Evolutionary conservation across 2,797 vertebrate species (phyloP), one percentile per base, ranked within the genome.

Genomic region (Onychomys leucogaster): DNA sequence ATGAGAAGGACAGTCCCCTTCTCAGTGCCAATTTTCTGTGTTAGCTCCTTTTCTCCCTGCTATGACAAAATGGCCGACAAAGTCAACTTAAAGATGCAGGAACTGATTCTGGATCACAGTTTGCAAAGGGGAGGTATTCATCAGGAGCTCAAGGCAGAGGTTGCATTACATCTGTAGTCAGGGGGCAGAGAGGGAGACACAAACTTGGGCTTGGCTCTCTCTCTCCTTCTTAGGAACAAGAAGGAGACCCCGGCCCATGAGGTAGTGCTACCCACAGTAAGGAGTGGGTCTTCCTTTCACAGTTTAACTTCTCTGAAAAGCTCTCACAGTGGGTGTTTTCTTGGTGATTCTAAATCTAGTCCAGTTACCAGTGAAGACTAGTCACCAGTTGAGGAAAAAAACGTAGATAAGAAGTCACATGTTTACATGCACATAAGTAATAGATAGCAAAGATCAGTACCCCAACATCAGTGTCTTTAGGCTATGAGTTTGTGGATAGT

Each of bases 401-500:
- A 90, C 96, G 65, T 29, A 90, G 29, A 41, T 61, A 59, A 77
- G 94, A 96, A 87, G 19, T 83, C 75, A 85, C 19, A 87, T 65
- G 69, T 46, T 91, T 78, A 43, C 6, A 21, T 80, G 6, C 49
- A 55, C 10, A 57, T 34, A 76, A 4, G n/a, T 41, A 73, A 71
- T 27, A 43, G 6, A 77, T 12, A 11, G 65, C 23, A 57, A 76
- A 78, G 49, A 46, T 19, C 52, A 84, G n/a, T 6, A 43, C 12
- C 46, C 71, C 92, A 78, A 82, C 80, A 12, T 49, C 11, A 55
- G 8, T 81, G 29, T 19, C 61, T 43, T 63, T 75, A 43, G 71
- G 23, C 91, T 77, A 89, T 84, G 61, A 91, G 41, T 29, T 89
- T 86, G 86, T 61, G 17, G 46, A 59, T 52, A 34, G 25, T 76